Evolutionary conservation across 1,140 invertebrate species (phyloP), one percentile per base, ranked within the genome.

Genomic region (Diorhabda sublineata): DNA sequence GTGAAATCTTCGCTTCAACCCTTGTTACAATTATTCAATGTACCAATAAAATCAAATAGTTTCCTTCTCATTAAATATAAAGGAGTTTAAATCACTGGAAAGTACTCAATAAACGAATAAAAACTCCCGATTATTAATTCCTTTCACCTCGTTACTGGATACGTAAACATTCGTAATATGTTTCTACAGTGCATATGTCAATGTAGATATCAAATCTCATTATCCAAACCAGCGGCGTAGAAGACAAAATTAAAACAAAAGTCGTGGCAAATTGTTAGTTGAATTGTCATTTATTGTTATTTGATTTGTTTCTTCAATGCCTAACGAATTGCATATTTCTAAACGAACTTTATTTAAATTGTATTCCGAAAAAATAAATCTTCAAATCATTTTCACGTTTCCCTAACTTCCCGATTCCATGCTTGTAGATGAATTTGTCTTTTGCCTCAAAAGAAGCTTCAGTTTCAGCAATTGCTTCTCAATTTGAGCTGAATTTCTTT

Each of bases 1-100:
- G 58, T 11, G 58, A 60, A 60, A 60, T 60, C 58, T 42, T 60
- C 58, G 5, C 42, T 8, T 41, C 6, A 60, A 42, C 58, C 58
- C 58, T 60, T 60, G 26, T 60, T 42, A 41, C 26, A 60, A 41
- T 60, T 60, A 60, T 8, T 41, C 26, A 60, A 41, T 60, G 26
- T 42, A 4, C 47, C 4, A 6, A 52, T 52, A 52, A 52, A 52
- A 52, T 52, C 47, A 52, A 52, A 52, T 52, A 52, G 47, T 52
- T 52, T 52, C 47, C n/a, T 6, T 52, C 47, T 52, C 47, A 52
- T 52, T 2, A 4, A 52, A n/a, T 52, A 6, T 52, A 52, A 52
- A 8, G 4, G n/a, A 52, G 26, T 26, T 52, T 6, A 52, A 52
- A 52, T 52, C 47, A 52, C 47, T 52, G n/a, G 47, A 52, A 52